Percentiles rank a stretch among this genome's conserved stretches.
phyloP scores from a whole-genome alignment of 1,140 invertebrate genomes.

The Trypoxylus dichotomus region DNA sequence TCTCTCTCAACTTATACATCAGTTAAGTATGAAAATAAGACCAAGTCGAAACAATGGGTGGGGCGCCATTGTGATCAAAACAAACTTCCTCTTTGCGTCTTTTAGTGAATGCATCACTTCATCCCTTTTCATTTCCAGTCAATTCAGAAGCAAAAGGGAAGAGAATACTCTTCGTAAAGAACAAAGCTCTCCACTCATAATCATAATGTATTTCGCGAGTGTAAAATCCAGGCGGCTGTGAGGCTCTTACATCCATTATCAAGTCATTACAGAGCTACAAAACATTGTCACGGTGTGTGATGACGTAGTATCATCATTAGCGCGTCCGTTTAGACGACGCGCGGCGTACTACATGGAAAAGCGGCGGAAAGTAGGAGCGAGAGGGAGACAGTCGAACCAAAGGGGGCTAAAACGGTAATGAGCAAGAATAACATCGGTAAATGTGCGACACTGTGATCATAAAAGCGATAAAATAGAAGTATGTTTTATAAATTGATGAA shows the following conservation, averaged over 20 bases:
- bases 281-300: constrained; percentile 40
- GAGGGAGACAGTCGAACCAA: not conserved
- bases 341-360: not conserved
- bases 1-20: not conserved
- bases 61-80: constrained; percentile 26
- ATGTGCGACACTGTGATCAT: constrained; percentile 16
- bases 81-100: constrained; percentile 28
- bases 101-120: constrained; percentile 35
- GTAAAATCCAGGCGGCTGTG: constrained; percentile 38
- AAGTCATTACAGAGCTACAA: constrained; percentile 39
- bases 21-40: constrained; percentile 26
- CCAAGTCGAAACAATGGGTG: not conserved
- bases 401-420: constrained; percentile 23
- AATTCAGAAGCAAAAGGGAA: constrained; percentile 35
- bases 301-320: constrained; percentile 39
- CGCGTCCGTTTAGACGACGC: constrained; percentile 28
- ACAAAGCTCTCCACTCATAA: constrained; percentile 37
- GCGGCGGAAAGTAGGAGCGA: not conserved
- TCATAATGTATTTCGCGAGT: constrained; percentile 41
- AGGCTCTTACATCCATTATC: constrained; percentile 41
- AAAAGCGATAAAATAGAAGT: constrained; percentile 27
- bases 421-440: constrained; percentile 25
- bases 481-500: constrained; percentile 29
- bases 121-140: constrained; percentile 37
- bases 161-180: constrained; percentile 32